Evolutionary conservation across 2,888 invertebrate genomes (phyloP).

Genomic region (Gymnocheta viridis): DNA sequence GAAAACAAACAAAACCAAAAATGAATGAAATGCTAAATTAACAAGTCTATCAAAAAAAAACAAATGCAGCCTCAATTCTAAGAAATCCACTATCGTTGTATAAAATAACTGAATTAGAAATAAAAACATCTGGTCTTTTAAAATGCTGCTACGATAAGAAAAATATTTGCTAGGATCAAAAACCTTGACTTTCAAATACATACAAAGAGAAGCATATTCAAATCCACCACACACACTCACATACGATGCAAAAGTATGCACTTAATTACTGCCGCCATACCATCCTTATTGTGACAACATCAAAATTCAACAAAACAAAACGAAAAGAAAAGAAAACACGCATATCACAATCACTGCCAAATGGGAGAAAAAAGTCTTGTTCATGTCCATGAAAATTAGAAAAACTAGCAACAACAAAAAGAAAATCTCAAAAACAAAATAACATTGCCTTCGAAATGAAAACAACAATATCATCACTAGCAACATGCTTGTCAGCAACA

Average conservation of each 20-base stretch:
- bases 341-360: constrained; percentile 3
- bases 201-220: background rate
- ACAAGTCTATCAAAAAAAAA: background rate
- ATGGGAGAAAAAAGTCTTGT: constrained; percentile 18
- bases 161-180: constrained; percentile 44
- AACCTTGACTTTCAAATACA: constrained; percentile 63
- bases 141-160: background rate
- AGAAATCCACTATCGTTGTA: background rate
- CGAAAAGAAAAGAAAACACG: constrained; percentile 31
- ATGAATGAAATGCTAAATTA: too few relatives aligned
- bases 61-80: background rate
- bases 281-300: constrained; percentile 23
- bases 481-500: constrained; percentile 28
- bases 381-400: constrained; percentile 50
- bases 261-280: constrained; percentile 37
- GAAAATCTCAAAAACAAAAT: constrained; percentile 61
- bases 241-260: background rate
- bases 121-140: background rate
- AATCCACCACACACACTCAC: background rate
- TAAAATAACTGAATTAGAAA: constrained; percentile 26
- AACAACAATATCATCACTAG: constrained; percentile 2
- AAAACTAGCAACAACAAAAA: constrained; percentile 7
- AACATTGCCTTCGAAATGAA: constrained; percentile 56
- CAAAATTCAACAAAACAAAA: constrained; percentile 6
- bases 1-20: too few relatives aligned